Conservation (phyloP, 2,888 invertebrate genomes). For the Synanthedon vespiformis region DNA sequence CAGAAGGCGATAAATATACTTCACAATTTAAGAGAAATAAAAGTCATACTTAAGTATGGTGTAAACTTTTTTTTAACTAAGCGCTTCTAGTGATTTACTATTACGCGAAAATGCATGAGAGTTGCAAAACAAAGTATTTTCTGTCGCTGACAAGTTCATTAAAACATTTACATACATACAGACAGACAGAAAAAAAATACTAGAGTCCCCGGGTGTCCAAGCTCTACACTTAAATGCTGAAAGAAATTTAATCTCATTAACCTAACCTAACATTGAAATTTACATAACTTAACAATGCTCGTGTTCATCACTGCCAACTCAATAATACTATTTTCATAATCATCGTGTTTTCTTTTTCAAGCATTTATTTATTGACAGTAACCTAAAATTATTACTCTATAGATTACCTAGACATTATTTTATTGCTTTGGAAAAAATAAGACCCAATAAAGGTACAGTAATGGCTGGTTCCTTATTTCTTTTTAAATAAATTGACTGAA, state of each 20-base stretch:
- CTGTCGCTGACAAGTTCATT: neutral
- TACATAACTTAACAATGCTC: conserved; percentile 25
- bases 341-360: conserved; percentile 20
- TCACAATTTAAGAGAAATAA: too few relatives aligned
- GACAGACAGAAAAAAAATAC: neutral
- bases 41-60: too few relatives aligned
- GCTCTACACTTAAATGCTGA: conserved; percentile 49
- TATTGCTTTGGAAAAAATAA: conserved; percentile 65
- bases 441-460: conserved; percentile 52
- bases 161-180: too few relatives aligned
- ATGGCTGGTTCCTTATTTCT: conserved; percentile 54
- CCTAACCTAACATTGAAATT: conserved; percentile 18
- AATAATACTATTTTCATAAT: conserved; percentile 32
- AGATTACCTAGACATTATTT: conserved; percentile 37
- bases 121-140: too few relatives aligned
- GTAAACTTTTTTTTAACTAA: too few relatives aligned
- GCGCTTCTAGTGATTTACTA: too few relatives aligned
- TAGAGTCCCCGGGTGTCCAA: conserved; percentile 10
- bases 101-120: too few relatives aligned
- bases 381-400: conserved; percentile 50
- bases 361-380: conserved; percentile 46
- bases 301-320: conserved; percentile 44
- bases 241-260: conserved; percentile 47
- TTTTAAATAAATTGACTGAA: conserved; percentile 43
- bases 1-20: too few relatives aligned